Percentiles rank a stretch among this genome's conserved stretches.
These are phyloP conservation scores for Brachirus orientalis DNA, from an alignment of 2,113 vertebrate genomes.

Conservation along the genomic window DNA sequence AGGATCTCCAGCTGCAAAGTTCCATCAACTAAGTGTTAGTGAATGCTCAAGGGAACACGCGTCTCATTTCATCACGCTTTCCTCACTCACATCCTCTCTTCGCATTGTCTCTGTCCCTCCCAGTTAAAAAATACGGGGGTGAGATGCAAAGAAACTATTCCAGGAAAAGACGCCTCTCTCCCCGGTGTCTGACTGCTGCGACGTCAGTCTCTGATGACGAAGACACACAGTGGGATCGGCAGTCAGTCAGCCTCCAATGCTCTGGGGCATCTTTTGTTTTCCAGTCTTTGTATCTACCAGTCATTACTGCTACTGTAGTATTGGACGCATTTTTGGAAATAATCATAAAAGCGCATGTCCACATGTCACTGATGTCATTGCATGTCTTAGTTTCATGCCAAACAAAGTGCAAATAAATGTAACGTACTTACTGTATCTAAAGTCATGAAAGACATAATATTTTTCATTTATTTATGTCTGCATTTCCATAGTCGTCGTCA, in stretches of 20 bases:
- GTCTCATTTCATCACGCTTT: constrained; percentile 3
- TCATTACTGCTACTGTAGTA: not conserved
- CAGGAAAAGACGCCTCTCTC: not conserved
- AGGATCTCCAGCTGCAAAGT: constrained; percentile 26
- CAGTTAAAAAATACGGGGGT: constrained; percentile 13
- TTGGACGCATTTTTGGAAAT: too few relatives aligned
- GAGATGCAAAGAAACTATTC: constrained; percentile 4
- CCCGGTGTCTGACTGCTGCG: constrained; percentile 6
- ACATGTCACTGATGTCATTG: too few relatives aligned
- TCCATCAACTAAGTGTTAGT: not conserved
- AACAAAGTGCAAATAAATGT: too few relatives aligned
- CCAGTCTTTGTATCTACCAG: not conserved
- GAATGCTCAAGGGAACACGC: not conserved
- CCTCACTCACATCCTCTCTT: not conserved
- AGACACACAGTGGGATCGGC: constrained; percentile 29
- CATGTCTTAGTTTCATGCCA: too few relatives aligned
- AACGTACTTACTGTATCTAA: too few relatives aligned
- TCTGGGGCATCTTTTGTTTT: constrained; percentile 31
- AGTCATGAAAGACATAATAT: too few relatives aligned
- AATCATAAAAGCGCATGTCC: too few relatives aligned
- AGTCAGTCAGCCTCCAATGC: not conserved
- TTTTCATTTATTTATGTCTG: too few relatives aligned
- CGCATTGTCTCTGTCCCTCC: constrained; percentile 16
- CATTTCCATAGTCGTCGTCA: too few relatives aligned
- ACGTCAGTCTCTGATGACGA: constrained; percentile 31